Evolutionary conservation across 2,797 vertebrate genomes (phyloP), one percentile per base, ranked within the genome.

Genomic region (Varecia variegata): DNA sequence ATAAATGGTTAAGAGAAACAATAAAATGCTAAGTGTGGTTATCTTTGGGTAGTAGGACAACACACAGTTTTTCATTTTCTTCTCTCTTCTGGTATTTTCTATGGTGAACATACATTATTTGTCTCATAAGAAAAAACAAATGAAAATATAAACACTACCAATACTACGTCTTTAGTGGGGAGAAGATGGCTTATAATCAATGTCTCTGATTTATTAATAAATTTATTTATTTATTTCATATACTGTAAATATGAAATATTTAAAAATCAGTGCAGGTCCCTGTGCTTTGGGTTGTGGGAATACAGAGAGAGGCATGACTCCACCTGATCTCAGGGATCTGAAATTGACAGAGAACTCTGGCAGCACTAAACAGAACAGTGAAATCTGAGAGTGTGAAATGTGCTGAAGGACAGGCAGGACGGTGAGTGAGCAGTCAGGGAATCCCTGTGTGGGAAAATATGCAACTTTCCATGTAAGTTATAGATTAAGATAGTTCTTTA

Each of bases 1-100:
- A 80, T 27, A 79, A 56, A 62, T 65, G 60, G 60, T 52, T 89
- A 86, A 76, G n/a, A 68, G 43, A 70, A 93, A 83, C 14, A 62
- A 47, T 32, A 30, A 68, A 40, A 30, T 95, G 47, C 21, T 45
- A 74, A 65, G 40, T 68, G 27, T 73, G 10, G 25, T 68, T 43
- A n/a, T 62, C 23, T 60, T 62, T 35, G 25, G 18, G 17, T 21
- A 58, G 38, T 92, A 68, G 32, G 40, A 56, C 21, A 17, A n/a
- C 40, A 43, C 23, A 21, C 1, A 21, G 35, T 50, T 90, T 82
- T 58, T 17, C 12, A 71, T 58, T 50, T 43, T 85, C 38, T 73
- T 68, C 25, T 89, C 50, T 87, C 62, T 52, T 43, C 20, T 70
- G 1, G 20, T 81, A 50, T 77, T 77, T 93, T 65, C 23, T 82